Conservation (phyloP, 2,797 vertebrate genomes). For the Lates japonicus region DNA sequence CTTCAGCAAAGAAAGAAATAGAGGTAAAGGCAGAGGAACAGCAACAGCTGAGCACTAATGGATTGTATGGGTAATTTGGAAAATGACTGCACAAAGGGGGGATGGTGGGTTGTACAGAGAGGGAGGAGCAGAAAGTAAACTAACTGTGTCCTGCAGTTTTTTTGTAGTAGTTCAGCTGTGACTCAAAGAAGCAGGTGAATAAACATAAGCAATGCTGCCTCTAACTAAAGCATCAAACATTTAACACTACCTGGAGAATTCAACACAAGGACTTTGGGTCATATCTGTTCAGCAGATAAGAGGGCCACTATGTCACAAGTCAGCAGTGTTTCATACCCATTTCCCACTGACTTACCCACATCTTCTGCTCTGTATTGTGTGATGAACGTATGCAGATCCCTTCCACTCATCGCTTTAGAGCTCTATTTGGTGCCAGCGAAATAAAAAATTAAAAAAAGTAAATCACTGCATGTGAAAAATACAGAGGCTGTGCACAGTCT, state of each 20-base stretch:
- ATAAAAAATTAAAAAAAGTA: slow-evolving; percentile 33
- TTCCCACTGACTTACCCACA: slow-evolving; percentile 81
- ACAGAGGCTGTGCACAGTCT: background rate
- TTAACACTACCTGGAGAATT: slow-evolving; percentile 59
- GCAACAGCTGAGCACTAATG: slow-evolving; percentile 39
- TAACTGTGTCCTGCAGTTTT: slow-evolving; percentile 44
- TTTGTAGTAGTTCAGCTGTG: slow-evolving; percentile 66
- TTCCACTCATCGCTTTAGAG: slow-evolving; percentile 80
- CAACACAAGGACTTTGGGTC: slow-evolving; percentile 49
- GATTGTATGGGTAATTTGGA: slow-evolving; percentile 44
- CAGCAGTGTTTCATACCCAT: slow-evolving; percentile 24
- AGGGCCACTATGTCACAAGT: slow-evolving; percentile 45
- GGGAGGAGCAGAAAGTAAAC: slow-evolving; percentile 33
- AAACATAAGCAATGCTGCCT: slow-evolving; percentile 67
- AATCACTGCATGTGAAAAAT: background rate
- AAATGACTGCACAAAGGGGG: slow-evolving; percentile 32
- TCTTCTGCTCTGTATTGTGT: slow-evolving; percentile 74
- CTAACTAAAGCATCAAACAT: slow-evolving; percentile 65
- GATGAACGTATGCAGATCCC: slow-evolving; percentile 67
- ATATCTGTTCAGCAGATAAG: slow-evolving; percentile 58
- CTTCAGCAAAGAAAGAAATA: slow-evolving; percentile 52
- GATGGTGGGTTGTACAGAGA: background rate
- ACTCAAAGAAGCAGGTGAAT: slow-evolving; percentile 68
- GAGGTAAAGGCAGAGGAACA: slow-evolving; percentile 44
- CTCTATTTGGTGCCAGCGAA: slow-evolving; percentile 54